These are phyloP conservation scores for Podilymbus podiceps DNA, from an alignment of 2,113 vertebrate species.

Conservation along the genomic window DNA sequence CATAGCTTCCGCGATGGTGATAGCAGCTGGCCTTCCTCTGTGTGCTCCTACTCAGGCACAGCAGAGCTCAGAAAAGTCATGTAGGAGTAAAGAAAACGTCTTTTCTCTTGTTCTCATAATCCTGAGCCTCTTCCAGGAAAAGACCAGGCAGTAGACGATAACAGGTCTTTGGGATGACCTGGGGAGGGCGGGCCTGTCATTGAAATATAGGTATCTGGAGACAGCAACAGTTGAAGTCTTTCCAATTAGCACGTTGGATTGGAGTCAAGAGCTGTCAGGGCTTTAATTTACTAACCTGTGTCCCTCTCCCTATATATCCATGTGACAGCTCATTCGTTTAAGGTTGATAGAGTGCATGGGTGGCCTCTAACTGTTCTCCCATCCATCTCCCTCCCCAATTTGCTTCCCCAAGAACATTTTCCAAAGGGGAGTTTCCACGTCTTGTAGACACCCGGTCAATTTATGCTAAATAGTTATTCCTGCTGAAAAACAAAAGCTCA, in stretches of 20 bases:
- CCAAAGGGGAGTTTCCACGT: neutral
- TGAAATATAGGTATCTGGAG: neutral
- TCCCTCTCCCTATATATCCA: constrained; percentile 27
- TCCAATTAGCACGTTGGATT: constrained; percentile 55
- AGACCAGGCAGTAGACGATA: neutral
- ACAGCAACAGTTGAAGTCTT: constrained; percentile 27
- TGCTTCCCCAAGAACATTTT: constrained; percentile 11
- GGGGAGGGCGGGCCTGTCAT: neutral
- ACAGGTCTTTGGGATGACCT: neutral
- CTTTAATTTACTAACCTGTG: constrained; percentile 41
- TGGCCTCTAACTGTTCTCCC: constrained; percentile 50
- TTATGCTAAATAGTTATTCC: neutral
- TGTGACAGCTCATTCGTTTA: constrained; percentile 56
- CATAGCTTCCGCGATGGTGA: no score
- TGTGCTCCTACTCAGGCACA: neutral
- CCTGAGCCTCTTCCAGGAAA: neutral
- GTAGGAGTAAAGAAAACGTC: neutral
- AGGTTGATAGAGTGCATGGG: constrained; percentile 11
- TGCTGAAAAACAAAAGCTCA: neutral
- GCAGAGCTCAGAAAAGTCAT: neutral
- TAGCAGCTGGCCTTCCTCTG: neutral
- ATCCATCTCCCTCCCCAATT: constrained; percentile 15
- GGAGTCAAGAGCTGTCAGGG: constrained; percentile 50
- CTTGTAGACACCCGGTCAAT: neutral
- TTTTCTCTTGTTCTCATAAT: neutral